A percentile compares a stretch with the other conserved stretches of the same genome.
These are phyloP conservation scores for Prinia subflava DNA, from an alignment of 2,113 vertebrate species.

Conservation along the genomic window DNA sequence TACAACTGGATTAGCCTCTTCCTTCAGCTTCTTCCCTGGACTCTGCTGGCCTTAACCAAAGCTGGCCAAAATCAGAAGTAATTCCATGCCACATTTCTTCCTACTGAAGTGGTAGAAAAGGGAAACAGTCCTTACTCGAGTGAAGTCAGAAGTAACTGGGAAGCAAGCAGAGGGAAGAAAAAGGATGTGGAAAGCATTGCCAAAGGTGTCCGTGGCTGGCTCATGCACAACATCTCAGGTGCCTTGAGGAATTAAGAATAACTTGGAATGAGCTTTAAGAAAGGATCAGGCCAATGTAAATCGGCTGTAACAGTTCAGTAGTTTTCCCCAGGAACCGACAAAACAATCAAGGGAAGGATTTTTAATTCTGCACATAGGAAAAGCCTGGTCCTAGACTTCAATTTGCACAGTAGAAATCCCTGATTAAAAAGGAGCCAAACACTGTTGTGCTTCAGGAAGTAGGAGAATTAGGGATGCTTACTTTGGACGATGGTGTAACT, in stretches of 20 bases:
- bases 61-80: background rate
- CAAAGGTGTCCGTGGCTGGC: background rate
- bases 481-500: constrained; percentile 36
- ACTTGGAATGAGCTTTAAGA: background rate
- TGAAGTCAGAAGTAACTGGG: background rate
- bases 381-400: background rate
- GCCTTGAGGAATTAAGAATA: constrained; percentile 28
- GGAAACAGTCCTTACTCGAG: background rate
- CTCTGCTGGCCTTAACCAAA: background rate
- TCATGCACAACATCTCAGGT: background rate
- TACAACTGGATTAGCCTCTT: background rate
- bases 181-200: constrained; percentile 2
- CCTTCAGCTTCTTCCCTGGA: background rate
- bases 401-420: constrained; percentile 48
- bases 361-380: constrained; percentile 40
- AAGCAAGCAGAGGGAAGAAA: background rate
- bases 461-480: constrained; percentile 60
- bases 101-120: background rate
- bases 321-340: constrained; percentile 1
- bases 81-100: background rate
- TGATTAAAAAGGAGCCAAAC: constrained; percentile 42
- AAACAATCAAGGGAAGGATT: constrained; percentile 12
- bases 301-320: constrained; percentile 14
- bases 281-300: background rate
- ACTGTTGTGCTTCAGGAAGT: constrained; percentile 48